Base-by-base conservation (phyloP, 2,888 invertebrate species). In the Copidosoma aretas region DNA sequence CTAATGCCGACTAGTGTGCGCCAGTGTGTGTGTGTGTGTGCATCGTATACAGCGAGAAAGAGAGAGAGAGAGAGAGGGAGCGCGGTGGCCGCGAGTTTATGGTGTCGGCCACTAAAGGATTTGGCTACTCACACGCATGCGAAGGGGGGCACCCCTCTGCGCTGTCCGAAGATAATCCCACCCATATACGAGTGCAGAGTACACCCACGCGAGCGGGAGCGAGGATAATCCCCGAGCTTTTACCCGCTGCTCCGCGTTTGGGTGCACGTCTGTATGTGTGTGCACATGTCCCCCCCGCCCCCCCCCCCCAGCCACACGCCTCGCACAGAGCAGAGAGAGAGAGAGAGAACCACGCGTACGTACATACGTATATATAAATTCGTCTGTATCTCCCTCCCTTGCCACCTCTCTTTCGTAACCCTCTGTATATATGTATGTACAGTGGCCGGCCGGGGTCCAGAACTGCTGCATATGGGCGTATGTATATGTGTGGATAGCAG, bases 171-270 rank as follows among this genome's bases (percentile, higher is more conserved):
- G 82, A 82, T 83, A 83, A 82, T 83, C 83, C 83, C 77, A 15
- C 21, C 60, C 78, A 76, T 80, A 76, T 80, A 79, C 81, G 81
- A 81, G 81, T 81, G 79, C 80, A 79, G 80, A 46, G 43, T n/a
- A n/a, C n/a, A n/a, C 32, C 32, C 8, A 8, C 32, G 32, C n/a
- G 17, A 17, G 43, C 1, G 8, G 8, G 43, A 79, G 77, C 76
- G 74, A 73, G 80, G 83, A 82, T 83, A 82, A 83, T 83, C 83
- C 80, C 76, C 76, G 76, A 76, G 76, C 79, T 77, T 57, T 61
- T 64, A 56, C 52, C 25, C 62, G 43, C 43, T 46, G 8, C 17
- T 46, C 25, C n/a, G n/a, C n/a, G n/a, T n/a, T n/a, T n/a, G n/a
- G n/a, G 39, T 51, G 32, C 63, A 70, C 64, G 71, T 52, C 58